Conservation (phyloP, 2,888 invertebrate genomes). For the Melipona beecheii region DNA sequence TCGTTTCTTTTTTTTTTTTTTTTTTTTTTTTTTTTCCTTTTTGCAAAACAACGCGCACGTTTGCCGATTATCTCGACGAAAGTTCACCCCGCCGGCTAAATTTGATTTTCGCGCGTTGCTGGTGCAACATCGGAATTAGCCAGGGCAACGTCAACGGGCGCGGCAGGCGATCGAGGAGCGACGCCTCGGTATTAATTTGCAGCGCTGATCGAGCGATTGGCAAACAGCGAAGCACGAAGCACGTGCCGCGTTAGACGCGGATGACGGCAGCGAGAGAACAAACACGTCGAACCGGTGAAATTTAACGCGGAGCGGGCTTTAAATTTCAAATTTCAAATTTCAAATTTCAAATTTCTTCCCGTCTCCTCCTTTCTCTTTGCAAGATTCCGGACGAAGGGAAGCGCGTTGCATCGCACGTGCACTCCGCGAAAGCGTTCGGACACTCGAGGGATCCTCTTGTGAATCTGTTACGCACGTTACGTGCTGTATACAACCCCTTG, state of each 20-base stretch:
- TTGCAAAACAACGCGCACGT: neutral
- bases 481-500: no score
- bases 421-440: no score
- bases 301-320: neutral
- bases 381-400: no score
- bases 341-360: neutral
- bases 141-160: constrained; percentile 16
- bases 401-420: no score
- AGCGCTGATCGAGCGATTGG: constrained; percentile 37
- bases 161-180: constrained; percentile 3
- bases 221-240: constrained; percentile 34
- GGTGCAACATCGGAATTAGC: constrained; percentile 41
- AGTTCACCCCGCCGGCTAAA: constrained; percentile 16
- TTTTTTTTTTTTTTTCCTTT: neutral
- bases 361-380: no score
- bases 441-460: no score
- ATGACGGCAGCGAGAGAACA: neutral
- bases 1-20: neutral
- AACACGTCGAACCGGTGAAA: neutral
- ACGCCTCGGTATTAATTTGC: constrained; percentile 46
- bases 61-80: constrained; percentile 4
- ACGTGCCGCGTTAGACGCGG: constrained; percentile 26
- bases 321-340: neutral
- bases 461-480: no score
- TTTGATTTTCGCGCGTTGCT: constrained; percentile 17